A percentile compares a stretch with the other conserved stretches of the same genome.
These are phyloP conservation scores for Astatotilapia flaviijosephi DNA, from an alignment of 2,113 vertebrate species.

Conservation along the genomic window DNA sequence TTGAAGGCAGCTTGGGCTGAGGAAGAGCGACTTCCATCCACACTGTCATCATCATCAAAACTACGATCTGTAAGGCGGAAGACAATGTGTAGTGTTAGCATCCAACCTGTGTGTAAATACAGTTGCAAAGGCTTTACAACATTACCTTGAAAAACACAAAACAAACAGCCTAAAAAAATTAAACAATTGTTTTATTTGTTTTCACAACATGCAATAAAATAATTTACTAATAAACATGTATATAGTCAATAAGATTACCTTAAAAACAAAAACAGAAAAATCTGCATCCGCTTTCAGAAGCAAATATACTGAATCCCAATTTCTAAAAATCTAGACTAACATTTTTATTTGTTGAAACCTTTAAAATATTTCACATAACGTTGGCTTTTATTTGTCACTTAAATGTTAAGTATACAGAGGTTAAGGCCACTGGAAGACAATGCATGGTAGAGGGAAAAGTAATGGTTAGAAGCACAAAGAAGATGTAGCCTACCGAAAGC, in stretches of 20 bases:
- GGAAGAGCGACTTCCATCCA: constrained; percentile 91
- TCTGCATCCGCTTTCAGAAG: background rate
- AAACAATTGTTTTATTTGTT: background rate
- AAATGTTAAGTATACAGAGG: background rate
- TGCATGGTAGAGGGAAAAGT: background rate
- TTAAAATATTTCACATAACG: background rate
- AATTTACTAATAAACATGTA: background rate
- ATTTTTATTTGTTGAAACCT: background rate
- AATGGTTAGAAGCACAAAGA: background rate
- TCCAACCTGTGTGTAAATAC: background rate
- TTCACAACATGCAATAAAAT: background rate
- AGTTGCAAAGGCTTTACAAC: background rate
- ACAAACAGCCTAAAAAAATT: background rate
- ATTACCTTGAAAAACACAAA: background rate
- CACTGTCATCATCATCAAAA: constrained; percentile 95
- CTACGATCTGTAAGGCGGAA: constrained; percentile 82
- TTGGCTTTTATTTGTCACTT: background rate
- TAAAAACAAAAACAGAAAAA: background rate
- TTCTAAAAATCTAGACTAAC: background rate
- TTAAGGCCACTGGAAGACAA: background rate
- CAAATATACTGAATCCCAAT: background rate
- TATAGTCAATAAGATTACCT: background rate
- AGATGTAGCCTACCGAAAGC: background rate
- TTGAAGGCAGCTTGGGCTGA: constrained; percentile 89
- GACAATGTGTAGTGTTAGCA: background rate